Conservation (phyloP, 2,113 vertebrate genomes). For the Nycticryphes semicollaris region DNA sequence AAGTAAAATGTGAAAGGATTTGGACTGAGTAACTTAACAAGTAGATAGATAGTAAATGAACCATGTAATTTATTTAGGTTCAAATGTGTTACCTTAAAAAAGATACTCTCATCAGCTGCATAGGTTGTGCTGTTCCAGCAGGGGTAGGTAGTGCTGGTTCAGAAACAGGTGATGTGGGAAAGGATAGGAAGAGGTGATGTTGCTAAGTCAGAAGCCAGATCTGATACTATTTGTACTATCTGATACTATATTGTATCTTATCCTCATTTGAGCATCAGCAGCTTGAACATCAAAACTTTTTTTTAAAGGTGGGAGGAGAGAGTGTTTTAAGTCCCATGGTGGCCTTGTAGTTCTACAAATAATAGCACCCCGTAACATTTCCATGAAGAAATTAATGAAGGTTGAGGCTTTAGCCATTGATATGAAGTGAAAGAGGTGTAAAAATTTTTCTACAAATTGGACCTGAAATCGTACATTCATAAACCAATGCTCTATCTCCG, state of each 20-base stretch:
- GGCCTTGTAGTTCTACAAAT: neutral
- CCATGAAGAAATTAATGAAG: neutral
- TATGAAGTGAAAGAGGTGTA: fast-evolving
- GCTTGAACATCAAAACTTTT: neutral
- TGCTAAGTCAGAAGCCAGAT: neutral
- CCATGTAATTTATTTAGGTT: slow-evolving; percentile 24
- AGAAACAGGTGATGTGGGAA: neutral
- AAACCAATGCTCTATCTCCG: neutral
- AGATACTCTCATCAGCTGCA: neutral
- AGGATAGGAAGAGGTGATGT: neutral
- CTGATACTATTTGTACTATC: neutral
- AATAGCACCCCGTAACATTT: fast-evolving
- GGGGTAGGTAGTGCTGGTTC: neutral
- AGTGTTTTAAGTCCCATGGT: neutral
- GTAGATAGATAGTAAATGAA: slow-evolving; percentile 42
- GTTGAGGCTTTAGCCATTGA: neutral
- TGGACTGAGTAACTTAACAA: slow-evolving; percentile 12
- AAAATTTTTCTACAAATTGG: neutral
- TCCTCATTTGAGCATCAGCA: neutral
- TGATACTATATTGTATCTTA: neutral
- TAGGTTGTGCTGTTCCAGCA: neutral
- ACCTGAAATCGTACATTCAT: neutral
- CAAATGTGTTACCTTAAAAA: neutral
- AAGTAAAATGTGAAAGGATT: slow-evolving; percentile 6
- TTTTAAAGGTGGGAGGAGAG: neutral